Base-by-base conservation (phyloP, 2,113 vertebrate species). In the Paracanthobrama guichenoti region DNA sequence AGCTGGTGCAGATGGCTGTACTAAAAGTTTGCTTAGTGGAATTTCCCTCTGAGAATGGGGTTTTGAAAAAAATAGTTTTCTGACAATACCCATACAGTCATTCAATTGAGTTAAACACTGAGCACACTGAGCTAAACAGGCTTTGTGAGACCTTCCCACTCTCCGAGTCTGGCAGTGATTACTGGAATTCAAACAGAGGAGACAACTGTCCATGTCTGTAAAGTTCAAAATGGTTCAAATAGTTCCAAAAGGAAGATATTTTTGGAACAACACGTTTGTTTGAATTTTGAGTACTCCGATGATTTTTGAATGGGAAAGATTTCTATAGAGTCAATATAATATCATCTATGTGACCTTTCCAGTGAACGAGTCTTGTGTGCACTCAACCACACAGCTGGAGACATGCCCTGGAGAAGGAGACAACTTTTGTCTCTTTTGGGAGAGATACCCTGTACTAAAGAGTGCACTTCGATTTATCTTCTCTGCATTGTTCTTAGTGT, bases 331-430 rank as follows among this genome's bases (percentile, higher is more conserved):
- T 20, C 18, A 6, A 39, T 39, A 39, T 39, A 39, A 39, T 7
- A 75, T 46, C 74, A 81, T 78, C 60, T 71, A 82, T 77, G 28
- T 84, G 62, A 73, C 59, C 59, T 76, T 75, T 79, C 24, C 2
- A 55, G 44, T 77, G 35, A 87, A 87, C 24, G 20, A 53, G 13
- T 44, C 46, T 50, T 67, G n/a, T 79, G 35, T 79, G 13, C 10
- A 8, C 79, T 50, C 77, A 59, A 2, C 8, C 76, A 42, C n/a
- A 3, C 28, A 24, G 31, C 7, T 39, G 6, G 35, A 62, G 31
- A 44, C 55, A 26, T n/a, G 22, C 53, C 18, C n/a, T 62, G 24
- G 10, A 35, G 13, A 62, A 26, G 0, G 9, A 42, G 57, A 46
- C 22, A 82, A 6, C 42, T 46, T 24, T 72, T 24, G 5, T 39